Evolutionary conservation across 2,888 invertebrate species (phyloP), one percentile per base, ranked within the genome.

Genomic region (Malthinus flaveolus): DNA sequence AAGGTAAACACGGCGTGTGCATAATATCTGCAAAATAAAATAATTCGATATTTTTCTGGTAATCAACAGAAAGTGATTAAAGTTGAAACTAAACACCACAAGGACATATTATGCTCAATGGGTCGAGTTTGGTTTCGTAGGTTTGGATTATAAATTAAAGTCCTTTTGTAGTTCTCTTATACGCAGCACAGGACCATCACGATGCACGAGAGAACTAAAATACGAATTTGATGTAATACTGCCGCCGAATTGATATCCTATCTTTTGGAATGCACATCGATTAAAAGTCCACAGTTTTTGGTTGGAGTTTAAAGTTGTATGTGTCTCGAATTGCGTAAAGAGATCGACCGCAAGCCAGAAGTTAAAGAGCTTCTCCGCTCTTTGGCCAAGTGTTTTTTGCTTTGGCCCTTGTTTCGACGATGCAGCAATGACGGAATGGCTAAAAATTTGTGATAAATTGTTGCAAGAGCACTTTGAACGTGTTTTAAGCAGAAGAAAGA

Each of bases 231-330:
- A n/a, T n/a, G n/a, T n/a, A n/a, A n/a, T 10, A 94, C 96, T 0
- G 96, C 96, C 0, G 93, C 95, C 0, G 95, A 96, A 78, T 91
- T 91, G 56, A 82, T 97, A 67, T 95, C 96, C 0, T 91, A 87
- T 78, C 80, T 97, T 59, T 81, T 97, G 51, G 93, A 95, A 70
- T 94, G 95, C 78, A 94, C 92, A 9, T 87, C 89, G 71, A 88
- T 90, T 58, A 88, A 90, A 74, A 93, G 94, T 35, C 82, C 84
- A n/a, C 82, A 83, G 59, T 85, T 83, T 71, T 81, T 85, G 10
- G 69, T 72, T 52, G 75, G 75, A 53, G 93, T 95, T 90, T 96
- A 95, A 95, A 85, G 86, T 10, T 93, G 88, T 73, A 91, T 95
- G 61, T 88, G 91, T 71, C 93, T 93, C 0, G 93, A 93, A 69